Evolutionary conservation across 2,888 invertebrate genomes (phyloP).

Genomic region (Corythucha ciliata): DNA sequence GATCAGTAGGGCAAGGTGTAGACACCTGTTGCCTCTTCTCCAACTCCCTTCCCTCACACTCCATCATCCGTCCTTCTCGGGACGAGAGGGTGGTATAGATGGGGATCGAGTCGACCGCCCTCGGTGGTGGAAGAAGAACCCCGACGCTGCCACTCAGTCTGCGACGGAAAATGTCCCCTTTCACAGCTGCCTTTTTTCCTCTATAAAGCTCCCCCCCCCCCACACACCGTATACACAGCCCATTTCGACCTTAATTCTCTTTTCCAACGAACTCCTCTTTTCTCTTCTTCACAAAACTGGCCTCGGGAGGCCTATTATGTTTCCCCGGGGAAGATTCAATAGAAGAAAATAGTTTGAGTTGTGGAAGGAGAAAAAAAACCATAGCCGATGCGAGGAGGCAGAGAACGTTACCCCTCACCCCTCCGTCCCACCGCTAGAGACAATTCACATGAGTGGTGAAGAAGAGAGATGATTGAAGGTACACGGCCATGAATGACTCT

Average conservation of each 20-base stretch:
- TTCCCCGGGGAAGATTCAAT: not conserved
- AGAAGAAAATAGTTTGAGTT: not conserved
- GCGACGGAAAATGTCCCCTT: constrained; percentile 1
- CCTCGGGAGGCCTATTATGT: constrained; percentile 13
- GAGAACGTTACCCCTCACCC: constrained; percentile 20
- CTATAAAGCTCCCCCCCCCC: not conserved
- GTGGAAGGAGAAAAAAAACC: constrained; percentile 20
- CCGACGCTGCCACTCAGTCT: not conserved
- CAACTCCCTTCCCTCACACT: not conserved
- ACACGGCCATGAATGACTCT: constrained; percentile 23
- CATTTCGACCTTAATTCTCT: no score
- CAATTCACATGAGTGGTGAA: constrained; percentile 27
- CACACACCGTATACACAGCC: not conserved
- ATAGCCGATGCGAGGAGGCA: constrained; percentile 20
- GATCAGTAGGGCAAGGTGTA: constrained; percentile 25
- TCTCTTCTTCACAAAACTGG: not conserved
- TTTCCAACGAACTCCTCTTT: constrained; percentile 6
- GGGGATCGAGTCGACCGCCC: not conserved
- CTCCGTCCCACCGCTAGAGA: no score
- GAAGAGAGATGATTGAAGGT: constrained; percentile 26
- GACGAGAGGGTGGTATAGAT: no score
- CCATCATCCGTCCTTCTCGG: no score
- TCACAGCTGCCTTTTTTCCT: not conserved
- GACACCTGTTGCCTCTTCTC: constrained; percentile 21
- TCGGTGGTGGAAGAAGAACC: no score